phyloP scores from a whole-genome alignment of 2,888 invertebrate genomes.

The Taenaris catops region DNA sequence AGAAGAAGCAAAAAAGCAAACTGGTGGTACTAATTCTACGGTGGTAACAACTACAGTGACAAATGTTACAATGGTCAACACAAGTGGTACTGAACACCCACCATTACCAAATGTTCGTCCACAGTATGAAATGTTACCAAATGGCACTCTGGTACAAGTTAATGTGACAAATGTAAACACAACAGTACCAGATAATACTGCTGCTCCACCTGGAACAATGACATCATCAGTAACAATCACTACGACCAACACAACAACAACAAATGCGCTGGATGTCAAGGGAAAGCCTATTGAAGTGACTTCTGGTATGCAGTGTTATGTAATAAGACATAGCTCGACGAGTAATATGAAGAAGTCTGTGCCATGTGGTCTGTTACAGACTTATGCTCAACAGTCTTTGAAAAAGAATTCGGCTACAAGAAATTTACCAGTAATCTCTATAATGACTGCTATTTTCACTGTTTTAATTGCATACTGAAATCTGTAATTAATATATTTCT shows the following conservation, averaged over 20 bases:
- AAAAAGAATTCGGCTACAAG: conserved; percentile 46
- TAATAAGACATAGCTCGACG: conserved; percentile 42
- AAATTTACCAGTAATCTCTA: conserved; percentile 44
- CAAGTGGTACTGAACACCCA: conserved; percentile 28
- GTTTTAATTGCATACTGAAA: conserved; percentile 23
- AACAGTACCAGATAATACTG: conserved; percentile 27
- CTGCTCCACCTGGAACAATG: conserved; percentile 28
- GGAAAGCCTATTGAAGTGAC: conserved; percentile 58
- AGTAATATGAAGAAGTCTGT: conserved; percentile 50
- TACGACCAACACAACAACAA: conserved; percentile 53
- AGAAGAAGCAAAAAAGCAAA: conserved; percentile 35
- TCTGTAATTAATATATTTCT: no score
- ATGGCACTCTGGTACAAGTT: conserved; percentile 53
- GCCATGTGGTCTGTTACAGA: conserved; percentile 56
- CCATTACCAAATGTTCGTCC: conserved; percentile 26
- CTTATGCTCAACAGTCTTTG: conserved; percentile 56
- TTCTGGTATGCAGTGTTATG: conserved; percentile 60
- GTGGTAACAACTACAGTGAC: conserved; percentile 52
- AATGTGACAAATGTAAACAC: conserved; percentile 36
- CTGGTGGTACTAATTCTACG: conserved; percentile 39
- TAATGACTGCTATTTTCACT: conserved; percentile 35
- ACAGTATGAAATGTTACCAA: conserved; percentile 46
- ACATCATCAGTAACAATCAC: conserved; percentile 45
- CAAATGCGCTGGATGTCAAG: conserved; percentile 63
- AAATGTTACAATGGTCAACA: conserved; percentile 52